Evolutionary conservation across 2,113 vertebrate species (phyloP).

Genomic region (Neolamprologus falcicula): DNA sequence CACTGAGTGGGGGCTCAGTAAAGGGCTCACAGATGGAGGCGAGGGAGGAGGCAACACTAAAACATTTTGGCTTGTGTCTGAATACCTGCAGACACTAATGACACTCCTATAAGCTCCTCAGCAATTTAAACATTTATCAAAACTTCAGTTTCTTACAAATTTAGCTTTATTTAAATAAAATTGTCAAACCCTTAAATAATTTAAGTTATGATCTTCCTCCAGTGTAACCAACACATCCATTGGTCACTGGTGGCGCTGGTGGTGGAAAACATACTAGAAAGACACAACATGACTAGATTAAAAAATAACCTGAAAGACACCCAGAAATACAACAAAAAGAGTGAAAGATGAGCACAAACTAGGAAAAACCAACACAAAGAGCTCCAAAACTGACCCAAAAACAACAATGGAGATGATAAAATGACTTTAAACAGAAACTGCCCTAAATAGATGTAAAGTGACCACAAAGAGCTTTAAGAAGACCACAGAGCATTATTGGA

Average conservation of each 20-base stretch:
- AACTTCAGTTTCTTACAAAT: neutral
- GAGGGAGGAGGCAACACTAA: neutral
- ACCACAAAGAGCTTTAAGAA: neutral
- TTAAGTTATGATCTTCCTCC: neutral
- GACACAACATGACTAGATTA: neutral
- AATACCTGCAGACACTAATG: neutral
- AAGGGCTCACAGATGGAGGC: neutral
- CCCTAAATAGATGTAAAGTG: neutral
- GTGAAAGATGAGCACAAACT: neutral
- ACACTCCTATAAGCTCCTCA: neutral
- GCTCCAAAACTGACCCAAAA: neutral
- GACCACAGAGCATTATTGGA: neutral
- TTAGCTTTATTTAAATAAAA: neutral
- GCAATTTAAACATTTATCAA: neutral
- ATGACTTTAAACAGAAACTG: neutral
- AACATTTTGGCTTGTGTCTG: neutral
- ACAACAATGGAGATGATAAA: neutral
- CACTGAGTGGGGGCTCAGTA: neutral
- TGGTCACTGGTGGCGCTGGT: neutral
- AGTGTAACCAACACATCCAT: neutral
- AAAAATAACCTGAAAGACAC: neutral
- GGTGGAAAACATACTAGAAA: neutral
- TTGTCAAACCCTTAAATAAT: neutral
- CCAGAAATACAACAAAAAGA: neutral
- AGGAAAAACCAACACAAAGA: neutral